These are phyloP conservation scores for Trachymyrmex cornetzi DNA, from an alignment of 1,140 invertebrate genomes.

Conservation along the genomic window DNA sequence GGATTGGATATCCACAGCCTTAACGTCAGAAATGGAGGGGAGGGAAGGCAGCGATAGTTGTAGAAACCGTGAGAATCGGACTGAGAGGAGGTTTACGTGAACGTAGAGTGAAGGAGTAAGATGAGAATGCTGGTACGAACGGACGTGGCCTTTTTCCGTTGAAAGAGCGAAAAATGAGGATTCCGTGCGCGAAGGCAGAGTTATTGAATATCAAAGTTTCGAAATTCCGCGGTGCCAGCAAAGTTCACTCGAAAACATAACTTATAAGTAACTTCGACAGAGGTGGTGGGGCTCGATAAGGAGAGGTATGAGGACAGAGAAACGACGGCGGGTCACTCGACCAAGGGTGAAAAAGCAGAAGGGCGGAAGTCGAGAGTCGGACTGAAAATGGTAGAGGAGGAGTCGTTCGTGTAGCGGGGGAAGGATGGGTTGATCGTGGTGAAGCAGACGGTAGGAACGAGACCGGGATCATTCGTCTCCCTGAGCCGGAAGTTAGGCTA, in stretches of 20 bases:
- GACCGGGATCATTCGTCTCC: conserved; percentile 79
- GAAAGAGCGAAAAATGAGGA: conserved; percentile 76
- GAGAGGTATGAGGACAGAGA: conserved; percentile 42
- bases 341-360: conserved; percentile 77
- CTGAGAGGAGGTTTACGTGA: conserved; percentile 6
- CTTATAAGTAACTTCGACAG: conserved; percentile 81
- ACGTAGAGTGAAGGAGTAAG: conserved; percentile 19
- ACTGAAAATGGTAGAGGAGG: conserved; percentile 43
- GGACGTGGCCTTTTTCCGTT: conserved; percentile 63
- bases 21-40: conserved; percentile 4
- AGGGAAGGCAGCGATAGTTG: conserved; percentile 3
- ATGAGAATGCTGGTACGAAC: conserved; percentile 42
- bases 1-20: conserved; percentile 66
- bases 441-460: conserved; percentile 39
- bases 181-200: conserved; percentile 69
- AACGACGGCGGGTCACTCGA: conserved; percentile 60
- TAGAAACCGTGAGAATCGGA: conserved; percentile 53
- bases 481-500: conserved; percentile 81
- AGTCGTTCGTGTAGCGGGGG: conserved; percentile 39
- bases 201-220: conserved; percentile 84
- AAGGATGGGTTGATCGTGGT: conserved; percentile 21
- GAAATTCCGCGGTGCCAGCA: conserved; percentile 81
- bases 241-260: conserved; percentile 83
- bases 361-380: conserved; percentile 71
- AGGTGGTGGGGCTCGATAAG: conserved; percentile 51